These are phyloP conservation scores for Equus przewalskii DNA, from an alignment of 2,113 vertebrate genomes.

Conservation along the genomic window DNA sequence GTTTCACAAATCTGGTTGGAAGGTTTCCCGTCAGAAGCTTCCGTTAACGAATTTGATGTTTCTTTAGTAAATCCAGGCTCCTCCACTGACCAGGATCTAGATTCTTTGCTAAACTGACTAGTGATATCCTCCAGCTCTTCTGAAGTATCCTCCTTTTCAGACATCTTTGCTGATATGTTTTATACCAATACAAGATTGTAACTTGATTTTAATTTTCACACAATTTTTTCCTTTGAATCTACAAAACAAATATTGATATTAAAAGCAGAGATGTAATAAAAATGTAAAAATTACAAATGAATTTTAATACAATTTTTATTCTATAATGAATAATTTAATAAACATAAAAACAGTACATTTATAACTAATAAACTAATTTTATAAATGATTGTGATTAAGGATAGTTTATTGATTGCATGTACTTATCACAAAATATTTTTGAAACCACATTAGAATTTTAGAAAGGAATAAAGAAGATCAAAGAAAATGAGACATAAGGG, in stretches of 20 bases:
- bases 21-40: not conserved
- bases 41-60: not conserved
- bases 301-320: conserved; percentile 6
- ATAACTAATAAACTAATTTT: conserved; percentile 34
- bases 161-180: conserved; percentile 53
- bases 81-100: not conserved
- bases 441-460: conserved; percentile 51
- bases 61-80: conserved; percentile 19
- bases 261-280: conserved; percentile 41
- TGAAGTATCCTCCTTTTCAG: conserved; percentile 53
- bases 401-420: conserved; percentile 32
- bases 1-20: not conserved
- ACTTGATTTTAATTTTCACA: conserved; percentile 59
- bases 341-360: conserved; percentile 12
- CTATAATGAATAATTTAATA: conserved; percentile 29
- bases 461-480: not conserved
- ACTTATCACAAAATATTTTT: conserved; percentile 20
- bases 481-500: conserved; percentile 1
- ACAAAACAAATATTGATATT: conserved; percentile 61
- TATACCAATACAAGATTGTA: not conserved
- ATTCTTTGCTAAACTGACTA: not conserved
- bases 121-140: conserved; percentile 61
- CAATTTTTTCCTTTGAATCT: conserved; percentile 68
- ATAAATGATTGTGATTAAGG: not conserved
- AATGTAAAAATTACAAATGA: not conserved